Evolutionary conservation across 2,113 vertebrate genomes (phyloP).

Genomic region (Grammomys dolichurus): DNA sequence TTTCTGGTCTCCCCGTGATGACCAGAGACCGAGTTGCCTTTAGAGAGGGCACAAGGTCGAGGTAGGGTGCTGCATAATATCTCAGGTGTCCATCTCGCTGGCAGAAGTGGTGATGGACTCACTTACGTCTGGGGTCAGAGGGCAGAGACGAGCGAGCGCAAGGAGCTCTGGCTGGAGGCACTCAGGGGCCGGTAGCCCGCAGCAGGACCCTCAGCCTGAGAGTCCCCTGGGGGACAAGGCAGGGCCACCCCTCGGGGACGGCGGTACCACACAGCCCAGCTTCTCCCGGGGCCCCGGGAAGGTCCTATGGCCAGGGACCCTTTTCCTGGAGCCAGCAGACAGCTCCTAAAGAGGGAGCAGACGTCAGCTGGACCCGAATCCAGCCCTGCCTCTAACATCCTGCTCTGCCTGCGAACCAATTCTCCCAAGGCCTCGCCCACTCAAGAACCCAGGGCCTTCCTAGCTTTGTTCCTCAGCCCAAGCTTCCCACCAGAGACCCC

Average conservation of each 20-base stretch:
- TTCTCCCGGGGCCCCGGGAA: constrained; percentile 68
- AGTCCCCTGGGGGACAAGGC: constrained; percentile 64
- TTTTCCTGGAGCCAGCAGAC: constrained; percentile 80
- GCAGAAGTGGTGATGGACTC: constrained; percentile 23
- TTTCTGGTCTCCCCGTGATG: not conserved
- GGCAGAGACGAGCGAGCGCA: constrained; percentile 84
- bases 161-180: constrained; percentile 84
- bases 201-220: constrained; percentile 66
- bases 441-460: constrained; percentile 34
- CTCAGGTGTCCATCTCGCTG: constrained; percentile 10
- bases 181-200: constrained; percentile 78
- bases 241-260: constrained; percentile 77
- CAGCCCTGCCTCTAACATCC: not conserved
- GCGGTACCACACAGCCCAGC: constrained; percentile 84
- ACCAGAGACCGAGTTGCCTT: constrained; percentile 28
- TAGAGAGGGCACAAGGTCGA: not conserved
- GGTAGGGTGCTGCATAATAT: not conserved
- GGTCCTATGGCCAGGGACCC: constrained; percentile 63
- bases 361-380: constrained; percentile 37
- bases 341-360: constrained; percentile 77
- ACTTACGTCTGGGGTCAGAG: constrained; percentile 73
- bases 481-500: constrained; percentile 10
- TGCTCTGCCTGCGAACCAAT: not conserved
- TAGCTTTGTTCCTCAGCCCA: not conserved
- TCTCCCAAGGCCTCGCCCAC: not conserved